Evolutionary conservation across 1,140 invertebrate genomes (phyloP).

Genomic region (Rhagoletis pomonella): DNA sequence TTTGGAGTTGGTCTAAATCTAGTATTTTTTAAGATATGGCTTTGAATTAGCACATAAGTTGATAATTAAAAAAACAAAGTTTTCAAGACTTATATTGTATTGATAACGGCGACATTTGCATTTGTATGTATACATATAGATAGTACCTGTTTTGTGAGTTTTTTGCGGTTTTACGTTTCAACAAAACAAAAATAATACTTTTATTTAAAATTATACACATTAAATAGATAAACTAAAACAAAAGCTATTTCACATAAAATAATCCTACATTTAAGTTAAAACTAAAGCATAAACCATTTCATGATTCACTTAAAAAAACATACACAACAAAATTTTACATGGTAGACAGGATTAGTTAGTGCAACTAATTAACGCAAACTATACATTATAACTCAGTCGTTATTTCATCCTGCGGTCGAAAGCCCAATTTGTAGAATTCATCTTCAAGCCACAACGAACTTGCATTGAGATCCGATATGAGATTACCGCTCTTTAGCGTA

Average conservation of each 20-base stretch:
- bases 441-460: conserved; percentile 80
- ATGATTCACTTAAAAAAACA: neutral
- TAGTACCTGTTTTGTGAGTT: neutral
- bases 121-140: neutral
- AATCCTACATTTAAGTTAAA: neutral
- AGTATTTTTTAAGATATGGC: too few relatives aligned
- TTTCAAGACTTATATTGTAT: too few relatives aligned
- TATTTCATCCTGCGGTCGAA: conserved; percentile 84
- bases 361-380: neutral
- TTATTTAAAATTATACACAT: neutral
- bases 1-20: too few relatives aligned
- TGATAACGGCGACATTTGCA: neutral
- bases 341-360: neutral
- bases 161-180: neutral
- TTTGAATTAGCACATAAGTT: too few relatives aligned
- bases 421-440: conserved; percentile 82
- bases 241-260: neutral
- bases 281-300: neutral
- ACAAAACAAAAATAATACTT: conserved; percentile 38
- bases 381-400: conserved; percentile 80
- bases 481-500: conserved; percentile 74
- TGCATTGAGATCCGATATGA: conserved; percentile 78
- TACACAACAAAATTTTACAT: neutral
- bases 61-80: too few relatives aligned
- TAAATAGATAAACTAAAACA: neutral